These are phyloP conservation scores for Disparrhopalites patrizii DNA, from an alignment of 2,888 invertebrate species.

Conservation along the genomic window DNA sequence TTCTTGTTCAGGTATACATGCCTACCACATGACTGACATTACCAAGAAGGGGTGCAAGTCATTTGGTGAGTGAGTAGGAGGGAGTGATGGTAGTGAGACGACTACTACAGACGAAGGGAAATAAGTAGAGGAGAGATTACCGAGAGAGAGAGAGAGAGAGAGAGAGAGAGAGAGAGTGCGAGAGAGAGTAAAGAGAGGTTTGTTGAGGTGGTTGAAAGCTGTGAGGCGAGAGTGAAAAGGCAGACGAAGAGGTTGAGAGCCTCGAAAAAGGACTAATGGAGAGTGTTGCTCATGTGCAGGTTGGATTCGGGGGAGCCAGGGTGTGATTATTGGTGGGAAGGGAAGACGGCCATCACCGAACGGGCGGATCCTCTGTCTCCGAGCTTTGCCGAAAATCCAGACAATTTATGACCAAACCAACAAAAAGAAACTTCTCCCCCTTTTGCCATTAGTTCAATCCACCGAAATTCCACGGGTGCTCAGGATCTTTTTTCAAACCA, in stretches of 20 bases:
- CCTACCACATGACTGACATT: too few species aligned
- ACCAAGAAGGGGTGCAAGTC: too few species aligned
- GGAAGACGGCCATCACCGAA: conserved; percentile 29
- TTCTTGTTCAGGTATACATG: too few species aligned
- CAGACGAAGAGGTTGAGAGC: neutral
- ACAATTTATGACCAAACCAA: conserved; percentile 26
- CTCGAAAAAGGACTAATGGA: neutral
- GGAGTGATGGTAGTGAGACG: too few species aligned
- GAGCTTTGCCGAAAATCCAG: conserved; percentile 23
- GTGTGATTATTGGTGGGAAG: conserved; percentile 27
- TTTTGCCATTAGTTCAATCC: conserved; percentile 9
- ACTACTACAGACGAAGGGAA: too few species aligned
- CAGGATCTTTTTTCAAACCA: too few species aligned
- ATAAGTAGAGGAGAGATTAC: too few species aligned
- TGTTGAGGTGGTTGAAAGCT: neutral
- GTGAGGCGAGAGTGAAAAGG: neutral
- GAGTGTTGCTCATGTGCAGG: conserved; percentile 27
- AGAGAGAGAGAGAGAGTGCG: neutral
- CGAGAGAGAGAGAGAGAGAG: neutral
- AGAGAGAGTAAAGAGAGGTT: neutral
- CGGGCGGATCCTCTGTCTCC: conserved; percentile 24
- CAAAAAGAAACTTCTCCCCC: conserved; percentile 25
- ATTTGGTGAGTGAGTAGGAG: too few species aligned
- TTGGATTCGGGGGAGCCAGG: conserved; percentile 9
- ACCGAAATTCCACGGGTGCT: conserved; percentile 13